phyloP scores from a whole-genome alignment of 2,888 invertebrate species.

The Tholera decimalis region DNA sequence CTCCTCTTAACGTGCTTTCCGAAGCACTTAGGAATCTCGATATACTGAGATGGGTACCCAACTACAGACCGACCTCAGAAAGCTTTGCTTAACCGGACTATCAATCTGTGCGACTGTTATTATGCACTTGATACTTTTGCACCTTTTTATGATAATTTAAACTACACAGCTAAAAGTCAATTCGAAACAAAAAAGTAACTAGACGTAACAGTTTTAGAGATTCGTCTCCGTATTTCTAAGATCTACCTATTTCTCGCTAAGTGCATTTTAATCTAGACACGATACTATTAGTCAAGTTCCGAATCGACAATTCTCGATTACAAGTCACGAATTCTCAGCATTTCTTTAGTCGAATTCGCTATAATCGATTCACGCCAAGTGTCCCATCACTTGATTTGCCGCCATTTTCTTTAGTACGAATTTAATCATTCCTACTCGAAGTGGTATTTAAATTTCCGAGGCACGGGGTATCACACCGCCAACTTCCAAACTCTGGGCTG shows the following conservation, averaged over 20 bases:
- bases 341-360: constrained; percentile 5
- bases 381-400: constrained; percentile 18
- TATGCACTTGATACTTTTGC: constrained; percentile 12
- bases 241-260: constrained; percentile 4
- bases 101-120: too few species aligned
- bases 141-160: constrained; percentile 40
- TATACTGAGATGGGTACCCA: too few species aligned
- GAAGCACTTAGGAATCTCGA: too few species aligned
- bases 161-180: neutral
- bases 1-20: too few species aligned
- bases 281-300: constrained; percentile 5
- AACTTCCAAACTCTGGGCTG: too few species aligned
- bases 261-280: constrained; percentile 33
- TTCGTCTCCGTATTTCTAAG: constrained; percentile 7
- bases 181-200: constrained; percentile 10
- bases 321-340: constrained; percentile 14
- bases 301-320: constrained; percentile 28
- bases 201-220: constrained; percentile 21
- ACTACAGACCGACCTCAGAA: too few species aligned
- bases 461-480: too few species aligned
- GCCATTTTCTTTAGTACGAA: constrained; percentile 12
- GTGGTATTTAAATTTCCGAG: constrained; percentile 55
- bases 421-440: constrained; percentile 37
- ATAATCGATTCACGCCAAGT: constrained; percentile 8
- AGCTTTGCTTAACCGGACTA: too few species aligned